Evolutionary conservation across 2,888 invertebrate species (phyloP).

Genomic region (Tenodera sinensis): DNA sequence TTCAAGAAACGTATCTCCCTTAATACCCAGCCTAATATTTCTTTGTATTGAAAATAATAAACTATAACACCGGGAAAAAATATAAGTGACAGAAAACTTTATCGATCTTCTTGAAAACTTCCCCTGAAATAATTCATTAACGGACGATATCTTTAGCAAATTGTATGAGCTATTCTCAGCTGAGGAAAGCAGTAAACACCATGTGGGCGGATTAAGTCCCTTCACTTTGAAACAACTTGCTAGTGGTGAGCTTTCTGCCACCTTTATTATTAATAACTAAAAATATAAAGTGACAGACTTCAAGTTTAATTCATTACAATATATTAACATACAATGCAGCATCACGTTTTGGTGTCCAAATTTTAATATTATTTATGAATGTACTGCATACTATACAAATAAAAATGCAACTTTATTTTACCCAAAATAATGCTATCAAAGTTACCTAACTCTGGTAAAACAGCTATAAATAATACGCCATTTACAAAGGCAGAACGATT

Average conservation of each 20-base stretch:
- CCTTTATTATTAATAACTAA: background rate
- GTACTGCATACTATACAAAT: background rate
- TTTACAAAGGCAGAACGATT: background rate
- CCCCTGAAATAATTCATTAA: background rate
- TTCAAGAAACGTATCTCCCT: background rate
- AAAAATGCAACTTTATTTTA: background rate
- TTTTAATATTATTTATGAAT: background rate
- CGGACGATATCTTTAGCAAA: background rate
- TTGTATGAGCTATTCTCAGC: background rate
- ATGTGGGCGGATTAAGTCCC: constrained; percentile 12
- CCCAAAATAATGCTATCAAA: background rate
- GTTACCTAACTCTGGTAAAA: background rate
- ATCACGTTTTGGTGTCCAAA: background rate
- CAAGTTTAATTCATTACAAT: background rate
- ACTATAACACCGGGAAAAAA: background rate
- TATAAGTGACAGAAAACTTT: background rate
- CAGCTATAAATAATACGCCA: background rate
- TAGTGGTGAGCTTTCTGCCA: background rate
- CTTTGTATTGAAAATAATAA: background rate
- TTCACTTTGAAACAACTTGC: background rate
- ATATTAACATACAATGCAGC: background rate
- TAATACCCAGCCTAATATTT: background rate
- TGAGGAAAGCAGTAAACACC: background rate
- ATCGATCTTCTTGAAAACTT: background rate
- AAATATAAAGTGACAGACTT: background rate